A percentile compares a stretch with the other conserved stretches of the same genome.
Evolutionary conservation across 2,888 invertebrate genomes (phyloP).

Genomic region (Amphipyra berbera): DNA sequence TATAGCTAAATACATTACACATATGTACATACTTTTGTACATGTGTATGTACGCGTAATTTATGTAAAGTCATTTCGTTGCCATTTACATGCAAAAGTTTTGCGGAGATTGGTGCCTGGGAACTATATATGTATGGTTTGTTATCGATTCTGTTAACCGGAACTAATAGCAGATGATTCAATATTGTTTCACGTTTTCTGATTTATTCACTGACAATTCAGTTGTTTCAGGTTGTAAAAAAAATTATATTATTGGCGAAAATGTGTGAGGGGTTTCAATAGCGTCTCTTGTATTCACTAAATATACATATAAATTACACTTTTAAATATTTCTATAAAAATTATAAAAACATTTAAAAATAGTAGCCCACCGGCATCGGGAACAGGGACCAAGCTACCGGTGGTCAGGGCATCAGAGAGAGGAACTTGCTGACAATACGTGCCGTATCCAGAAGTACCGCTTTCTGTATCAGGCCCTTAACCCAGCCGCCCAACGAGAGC

Average conservation of each 20-base stretch:
- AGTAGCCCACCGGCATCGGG: too few species aligned
- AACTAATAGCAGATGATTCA: neutral
- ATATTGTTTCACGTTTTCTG: neutral
- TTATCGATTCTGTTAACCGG: constrained; percentile 1
- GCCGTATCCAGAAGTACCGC: too few species aligned
- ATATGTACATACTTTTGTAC: constrained; percentile 6
- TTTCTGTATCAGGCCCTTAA: too few species aligned
- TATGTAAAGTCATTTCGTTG: constrained; percentile 50
- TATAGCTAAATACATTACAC: constrained; percentile 1
- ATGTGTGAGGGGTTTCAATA: too few species aligned
- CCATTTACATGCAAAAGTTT: constrained; percentile 60
- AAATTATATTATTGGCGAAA: neutral
- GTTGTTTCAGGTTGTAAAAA: neutral
- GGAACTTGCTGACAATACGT: too few species aligned
- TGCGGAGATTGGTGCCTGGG: constrained; percentile 20
- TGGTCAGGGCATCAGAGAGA: too few species aligned
- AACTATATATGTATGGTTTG: constrained; percentile 22
- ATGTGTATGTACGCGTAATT: constrained; percentile 37
- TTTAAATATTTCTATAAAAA: too few species aligned
- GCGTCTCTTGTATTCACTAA: too few species aligned
- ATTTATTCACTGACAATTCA: constrained; percentile 4
- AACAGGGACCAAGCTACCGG: too few species aligned
- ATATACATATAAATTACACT: too few species aligned
- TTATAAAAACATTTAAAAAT: too few species aligned
- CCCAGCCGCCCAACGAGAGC: too few species aligned